Conservation (phyloP, 2,113 vertebrate genomes). For the Hippopotamus amphibius region DNA sequence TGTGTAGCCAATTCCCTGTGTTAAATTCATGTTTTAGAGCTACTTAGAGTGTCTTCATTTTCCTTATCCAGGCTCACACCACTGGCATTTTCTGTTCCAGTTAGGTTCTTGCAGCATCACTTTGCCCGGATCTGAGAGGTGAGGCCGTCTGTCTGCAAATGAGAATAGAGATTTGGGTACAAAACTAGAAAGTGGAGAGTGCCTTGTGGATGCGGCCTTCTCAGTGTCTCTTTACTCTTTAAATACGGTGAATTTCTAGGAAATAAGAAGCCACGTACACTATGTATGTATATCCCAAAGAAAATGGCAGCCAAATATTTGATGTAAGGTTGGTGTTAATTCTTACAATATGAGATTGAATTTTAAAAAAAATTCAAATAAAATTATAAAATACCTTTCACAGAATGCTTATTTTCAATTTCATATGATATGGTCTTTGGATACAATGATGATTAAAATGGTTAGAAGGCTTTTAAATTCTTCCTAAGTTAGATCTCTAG, state of each 20-base stretch:
- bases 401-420: constrained; percentile 11
- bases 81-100: not conserved
- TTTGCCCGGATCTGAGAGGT: not conserved
- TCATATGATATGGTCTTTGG: not conserved
- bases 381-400: not conserved
- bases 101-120: not conserved
- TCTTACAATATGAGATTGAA: not conserved
- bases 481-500: not conserved
- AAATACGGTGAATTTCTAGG: not conserved
- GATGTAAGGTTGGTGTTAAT: not conserved
- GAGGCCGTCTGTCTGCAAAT: not conserved
- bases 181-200: not conserved
- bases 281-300: not conserved
- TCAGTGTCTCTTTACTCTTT: not conserved
- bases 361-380: not conserved
- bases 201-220: not conserved
- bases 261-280: not conserved
- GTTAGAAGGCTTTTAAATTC: not conserved
- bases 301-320: not conserved
- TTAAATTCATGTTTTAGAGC: constrained; percentile 3
- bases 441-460: not conserved
- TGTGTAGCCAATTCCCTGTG: not conserved
- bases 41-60: not conserved
- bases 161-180: not conserved
- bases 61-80: not conserved